Percentiles rank a stretch among this genome's conserved stretches.
These are phyloP conservation scores for Henicopernis longicauda DNA, from an alignment of 2,113 vertebrate genomes.

Conservation along the genomic window DNA sequence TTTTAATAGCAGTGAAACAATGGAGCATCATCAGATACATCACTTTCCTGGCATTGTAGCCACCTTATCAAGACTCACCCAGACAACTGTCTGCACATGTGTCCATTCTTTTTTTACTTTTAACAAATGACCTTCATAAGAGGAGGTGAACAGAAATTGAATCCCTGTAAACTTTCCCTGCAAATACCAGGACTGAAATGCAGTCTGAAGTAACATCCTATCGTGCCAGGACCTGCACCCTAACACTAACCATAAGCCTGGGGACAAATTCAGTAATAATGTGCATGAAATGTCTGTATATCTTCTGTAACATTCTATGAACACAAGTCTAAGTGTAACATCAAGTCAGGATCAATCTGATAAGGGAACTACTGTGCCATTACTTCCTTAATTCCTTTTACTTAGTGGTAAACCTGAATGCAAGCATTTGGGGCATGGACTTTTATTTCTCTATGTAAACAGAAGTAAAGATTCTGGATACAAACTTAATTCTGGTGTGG, in stretches of 20 bases:
- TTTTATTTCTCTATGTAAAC: background rate
- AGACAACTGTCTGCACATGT: background rate
- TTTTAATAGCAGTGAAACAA: background rate
- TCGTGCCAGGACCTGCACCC: background rate
- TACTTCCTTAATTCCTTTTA: background rate
- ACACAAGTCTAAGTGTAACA: background rate
- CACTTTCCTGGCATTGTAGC: background rate
- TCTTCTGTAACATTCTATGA: background rate
- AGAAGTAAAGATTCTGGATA: background rate
- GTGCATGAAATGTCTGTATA: background rate
- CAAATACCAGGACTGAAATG: background rate
- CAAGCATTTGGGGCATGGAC: background rate
- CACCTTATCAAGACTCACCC: background rate
- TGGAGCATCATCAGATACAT: background rate
- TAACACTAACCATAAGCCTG: background rate
- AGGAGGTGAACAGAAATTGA: background rate
- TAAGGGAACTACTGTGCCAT: background rate
- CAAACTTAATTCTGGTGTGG: background rate
- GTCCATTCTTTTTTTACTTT: background rate
- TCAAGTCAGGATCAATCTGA: background rate
- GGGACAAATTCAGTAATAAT: background rate
- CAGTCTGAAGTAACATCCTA: background rate
- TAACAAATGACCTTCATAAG: background rate
- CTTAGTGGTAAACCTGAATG: background rate
- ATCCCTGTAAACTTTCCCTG: background rate